Evolutionary conservation across 2,113 vertebrate species (phyloP), one percentile per base, ranked within the genome.

Genomic region (Lasiurus borealis): DNA sequence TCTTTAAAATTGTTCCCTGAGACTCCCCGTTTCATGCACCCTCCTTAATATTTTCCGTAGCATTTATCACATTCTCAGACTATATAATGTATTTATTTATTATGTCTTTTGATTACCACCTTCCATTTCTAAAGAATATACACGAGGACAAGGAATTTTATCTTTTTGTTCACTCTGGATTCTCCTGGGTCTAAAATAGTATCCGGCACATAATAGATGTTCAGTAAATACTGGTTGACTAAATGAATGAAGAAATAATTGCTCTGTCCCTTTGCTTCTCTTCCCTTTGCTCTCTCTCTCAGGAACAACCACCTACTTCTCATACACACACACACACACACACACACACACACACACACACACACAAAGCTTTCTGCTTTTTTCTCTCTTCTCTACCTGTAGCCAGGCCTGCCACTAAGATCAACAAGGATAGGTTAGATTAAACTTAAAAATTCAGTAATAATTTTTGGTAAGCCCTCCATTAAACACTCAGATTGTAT

Each of bases 401-500:
- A 50, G 2, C 62, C n/a, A 94, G 44, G 46, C 10, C 23, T 71
- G 27, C 68, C 48, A 62, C 46, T 69, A 91, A 73, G 27, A 80
- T 36, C 23, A 87, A 83, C n/a, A 90, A 77, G 46, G 66, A 95
- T 7, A 92, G 15, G 21, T 86, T 85, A 88, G 46, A 14, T 29
- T 84, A 93, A 75, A 75, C 46, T 69, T 89, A 85, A 13, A 34
- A 76, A 77, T 34, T 75, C 40, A 31, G 15, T 81, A 89, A 91
- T 29, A 72, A 77, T 15, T 75, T 75, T 57, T 87, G 29, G 54
- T 72, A 95, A 75, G 29, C 0, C 18, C 40, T 88, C 46, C 68
- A 83, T 52, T 96, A 88, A 46, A 89, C 94, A 75, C 19, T 75
- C 46, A 13, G 31, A 40, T 66, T n/a, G 85, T 66, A 57, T 57